Evolutionary conservation across 2,113 vertebrate species (phyloP).

Genomic region (Lepus europaeus): DNA sequence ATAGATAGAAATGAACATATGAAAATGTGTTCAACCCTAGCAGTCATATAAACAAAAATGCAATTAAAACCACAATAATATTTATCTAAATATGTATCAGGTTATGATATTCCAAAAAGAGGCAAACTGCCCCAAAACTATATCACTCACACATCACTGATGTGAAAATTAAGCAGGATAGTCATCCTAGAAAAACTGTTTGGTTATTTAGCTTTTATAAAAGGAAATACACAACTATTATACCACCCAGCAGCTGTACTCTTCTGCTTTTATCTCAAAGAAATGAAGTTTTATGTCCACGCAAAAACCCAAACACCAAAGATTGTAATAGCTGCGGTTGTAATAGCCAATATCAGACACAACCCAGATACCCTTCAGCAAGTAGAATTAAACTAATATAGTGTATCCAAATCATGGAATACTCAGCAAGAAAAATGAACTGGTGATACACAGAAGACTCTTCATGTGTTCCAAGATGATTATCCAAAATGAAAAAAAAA

Average conservation of each 20-base stretch:
- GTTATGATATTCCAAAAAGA: background rate
- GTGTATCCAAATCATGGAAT: rapidly evolving
- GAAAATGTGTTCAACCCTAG: background rate
- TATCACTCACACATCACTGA: background rate
- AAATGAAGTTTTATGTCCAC: background rate
- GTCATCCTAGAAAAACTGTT: background rate
- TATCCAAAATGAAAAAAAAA: background rate
- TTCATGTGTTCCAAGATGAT: background rate
- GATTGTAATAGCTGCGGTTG: background rate
- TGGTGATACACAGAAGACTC: background rate
- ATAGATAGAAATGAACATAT: background rate
- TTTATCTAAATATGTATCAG: background rate
- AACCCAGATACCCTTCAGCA: background rate
- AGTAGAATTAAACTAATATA: background rate
- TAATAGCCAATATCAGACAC: background rate
- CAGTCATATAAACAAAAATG: background rate
- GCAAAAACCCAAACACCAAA: background rate
- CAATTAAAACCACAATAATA: background rate
- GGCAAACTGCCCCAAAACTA: background rate
- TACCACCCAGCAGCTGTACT: background rate
- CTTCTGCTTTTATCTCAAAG: background rate
- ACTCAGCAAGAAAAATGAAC: background rate
- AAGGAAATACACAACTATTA: background rate
- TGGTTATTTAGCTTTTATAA: background rate
- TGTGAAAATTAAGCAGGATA: background rate